Conservation (phyloP, 2,888 invertebrate species). For the Platynereis dumerilii region DNA sequence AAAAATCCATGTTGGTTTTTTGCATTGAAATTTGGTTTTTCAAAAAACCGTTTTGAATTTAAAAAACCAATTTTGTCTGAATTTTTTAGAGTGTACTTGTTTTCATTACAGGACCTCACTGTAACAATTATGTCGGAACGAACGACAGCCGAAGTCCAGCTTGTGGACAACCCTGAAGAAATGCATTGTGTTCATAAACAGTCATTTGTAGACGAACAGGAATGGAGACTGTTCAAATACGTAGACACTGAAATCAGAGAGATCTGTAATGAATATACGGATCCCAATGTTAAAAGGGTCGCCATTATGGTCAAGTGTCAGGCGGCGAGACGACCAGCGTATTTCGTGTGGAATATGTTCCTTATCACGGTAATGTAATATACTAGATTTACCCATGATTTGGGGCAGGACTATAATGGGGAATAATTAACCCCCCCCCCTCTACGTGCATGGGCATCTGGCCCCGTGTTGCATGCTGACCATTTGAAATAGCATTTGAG, state of each 20-base stretch:
- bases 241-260: conserved; percentile 41
- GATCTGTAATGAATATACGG: conserved; percentile 54
- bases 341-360: conserved; percentile 63
- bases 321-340: conserved; percentile 60
- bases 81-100: too few species aligned
- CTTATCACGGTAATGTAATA: conserved; percentile 58
- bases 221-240: conserved; percentile 59
- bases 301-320: conserved; percentile 60
- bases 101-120: conserved; percentile 49
- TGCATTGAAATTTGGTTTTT: too few species aligned
- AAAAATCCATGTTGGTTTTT: too few species aligned
- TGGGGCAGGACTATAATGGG: too few species aligned
- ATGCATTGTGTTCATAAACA: conserved; percentile 56
- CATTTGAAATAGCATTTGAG: too few species aligned
- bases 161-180: conserved; percentile 52
- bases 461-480: too few species aligned
- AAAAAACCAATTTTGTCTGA: too few species aligned
- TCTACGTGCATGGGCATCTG: too few species aligned
- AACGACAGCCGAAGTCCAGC: conserved; percentile 50
- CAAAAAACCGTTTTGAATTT: too few species aligned
- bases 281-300: conserved; percentile 54
- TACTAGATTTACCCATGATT: too few species aligned
- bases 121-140: conserved; percentile 56
- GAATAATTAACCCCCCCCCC: too few species aligned
- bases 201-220: conserved; percentile 60